Percentiles rank a stretch among this genome's conserved stretches.
Conservation (phyloP, 2,797 vertebrate genomes). For the Pipistrellus nathusii region DNA sequence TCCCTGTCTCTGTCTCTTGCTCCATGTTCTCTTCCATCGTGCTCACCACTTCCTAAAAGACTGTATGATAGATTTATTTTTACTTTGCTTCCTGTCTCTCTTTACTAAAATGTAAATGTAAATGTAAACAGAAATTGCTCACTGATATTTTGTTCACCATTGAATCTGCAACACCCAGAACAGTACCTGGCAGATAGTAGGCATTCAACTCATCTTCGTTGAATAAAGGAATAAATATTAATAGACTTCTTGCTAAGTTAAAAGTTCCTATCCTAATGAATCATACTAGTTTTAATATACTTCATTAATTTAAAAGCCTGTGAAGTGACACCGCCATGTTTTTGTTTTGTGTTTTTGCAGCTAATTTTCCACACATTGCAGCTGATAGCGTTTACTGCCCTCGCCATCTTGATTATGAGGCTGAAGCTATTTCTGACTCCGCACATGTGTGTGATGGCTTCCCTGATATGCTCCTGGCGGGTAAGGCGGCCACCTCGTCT, state of each 20-base stretch:
- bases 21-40: neutral
- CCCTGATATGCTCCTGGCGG: slow-evolving; percentile 91
- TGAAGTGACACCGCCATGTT: neutral
- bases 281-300: neutral
- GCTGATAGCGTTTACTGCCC: slow-evolving; percentile 90
- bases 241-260: neutral
- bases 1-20: neutral
- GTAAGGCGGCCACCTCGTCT: slow-evolving; percentile 80
- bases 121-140: neutral
- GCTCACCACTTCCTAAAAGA: neutral
- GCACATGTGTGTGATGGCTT: slow-evolving; percentile 94
- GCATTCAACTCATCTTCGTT: neutral
- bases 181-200: neutral
- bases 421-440: slow-evolving; percentile 94
- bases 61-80: neutral
- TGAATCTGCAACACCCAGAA: neutral
- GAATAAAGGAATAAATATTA: neutral
- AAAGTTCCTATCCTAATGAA: neutral
- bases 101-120: too few relatives aligned
- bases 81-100: neutral
- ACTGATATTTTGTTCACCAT: neutral
- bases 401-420: slow-evolving; percentile 94
- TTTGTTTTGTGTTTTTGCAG: slow-evolving; percentile 82
- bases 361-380: slow-evolving; percentile 92
- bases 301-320: neutral